Conservation (phyloP, 1,140 invertebrate species). For the Manduca sexta region DNA sequence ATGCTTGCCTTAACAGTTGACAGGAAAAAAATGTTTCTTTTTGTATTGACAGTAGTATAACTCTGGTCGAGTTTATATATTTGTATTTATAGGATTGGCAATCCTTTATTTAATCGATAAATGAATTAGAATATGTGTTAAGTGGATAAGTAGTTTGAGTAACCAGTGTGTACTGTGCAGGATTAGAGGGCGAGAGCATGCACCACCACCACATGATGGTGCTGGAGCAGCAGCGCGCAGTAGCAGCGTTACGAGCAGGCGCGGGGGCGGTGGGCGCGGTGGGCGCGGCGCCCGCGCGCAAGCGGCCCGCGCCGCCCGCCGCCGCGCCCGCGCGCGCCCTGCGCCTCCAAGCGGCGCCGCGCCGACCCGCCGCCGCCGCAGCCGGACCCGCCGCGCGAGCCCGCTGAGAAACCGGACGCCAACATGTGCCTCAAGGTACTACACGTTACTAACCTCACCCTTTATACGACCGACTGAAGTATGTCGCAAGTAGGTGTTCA, state of each 20-base stretch:
- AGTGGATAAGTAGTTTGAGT: too few species aligned
- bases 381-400: slow-evolving; percentile 74
- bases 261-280: slow-evolving; percentile 75
- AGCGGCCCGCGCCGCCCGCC: slow-evolving; percentile 61
- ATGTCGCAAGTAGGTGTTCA: too few species aligned
- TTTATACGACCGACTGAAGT: not conserved
- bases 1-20: too few species aligned
- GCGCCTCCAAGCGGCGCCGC: slow-evolving; percentile 47
- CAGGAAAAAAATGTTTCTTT: too few species aligned
- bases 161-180: slow-evolving; percentile 22
- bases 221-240: slow-evolving; percentile 63
- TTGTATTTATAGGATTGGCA: too few species aligned
- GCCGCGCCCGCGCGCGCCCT: slow-evolving; percentile 39
- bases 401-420: slow-evolving; percentile 84
- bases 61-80: too few species aligned
- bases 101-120: too few species aligned
- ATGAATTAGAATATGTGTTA: too few species aligned
- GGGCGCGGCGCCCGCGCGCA: slow-evolving; percentile 74
- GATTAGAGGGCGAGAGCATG: slow-evolving; percentile 52
- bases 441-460: not conserved
- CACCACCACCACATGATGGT: slow-evolving; percentile 69
- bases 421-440: slow-evolving; percentile 84
- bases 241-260: slow-evolving; percentile 68
- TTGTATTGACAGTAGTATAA: too few species aligned
- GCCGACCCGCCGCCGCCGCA: slow-evolving; percentile 64